Base-by-base conservation (phyloP, 2,888 invertebrate genomes). In the Agrotis ipsilon region DNA sequence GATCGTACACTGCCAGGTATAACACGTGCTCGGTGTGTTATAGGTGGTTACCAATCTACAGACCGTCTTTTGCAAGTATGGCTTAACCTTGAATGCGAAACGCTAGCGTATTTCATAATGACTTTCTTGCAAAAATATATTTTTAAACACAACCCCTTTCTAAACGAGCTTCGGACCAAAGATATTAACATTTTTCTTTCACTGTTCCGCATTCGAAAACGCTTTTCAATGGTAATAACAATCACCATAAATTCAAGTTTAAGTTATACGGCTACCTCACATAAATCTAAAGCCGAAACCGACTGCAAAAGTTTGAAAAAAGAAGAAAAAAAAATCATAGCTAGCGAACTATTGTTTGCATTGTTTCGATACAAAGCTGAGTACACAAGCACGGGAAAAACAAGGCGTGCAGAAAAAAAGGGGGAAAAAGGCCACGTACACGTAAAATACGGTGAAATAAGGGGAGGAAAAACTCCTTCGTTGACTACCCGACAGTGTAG, bases 171-270 rank as follows among this genome's bases (percentile, higher is more conserved):
- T 4, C 21, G 9, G n/a, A 66, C 43, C 24, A 6, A 59, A 48
- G 11, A 27, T 67, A 52, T 77, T 75, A 51, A 55, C 43, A 80
- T 68, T 64, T 68, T 64, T 64, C 19, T 2, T 48, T 52, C 54
- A 24, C 70, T 18, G 4, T 54, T 69, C 58, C 52, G 48, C 14
- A 77, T 59, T 81, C 49, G 59, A 68, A 70, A 16, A 48, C 59
- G 52, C 55, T 79, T 78, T 66, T 59, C 67, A 72, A 80, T 84
- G 75, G 65, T 81, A 78, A 81, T 70, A 51, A 66, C 62, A 66
- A 78, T 81, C 78, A 78, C n/a, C 82, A 78, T 78, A 78, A 78
- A 78, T 75, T 60, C 63, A 75, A 76, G 60, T 77, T 68, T 78
- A 63, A 66, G 46, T 65, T 61, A 62, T 49, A 55, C 72, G 14